Conservation (phyloP, 2,113 vertebrate species). For the Noctilio leporinus region DNA sequence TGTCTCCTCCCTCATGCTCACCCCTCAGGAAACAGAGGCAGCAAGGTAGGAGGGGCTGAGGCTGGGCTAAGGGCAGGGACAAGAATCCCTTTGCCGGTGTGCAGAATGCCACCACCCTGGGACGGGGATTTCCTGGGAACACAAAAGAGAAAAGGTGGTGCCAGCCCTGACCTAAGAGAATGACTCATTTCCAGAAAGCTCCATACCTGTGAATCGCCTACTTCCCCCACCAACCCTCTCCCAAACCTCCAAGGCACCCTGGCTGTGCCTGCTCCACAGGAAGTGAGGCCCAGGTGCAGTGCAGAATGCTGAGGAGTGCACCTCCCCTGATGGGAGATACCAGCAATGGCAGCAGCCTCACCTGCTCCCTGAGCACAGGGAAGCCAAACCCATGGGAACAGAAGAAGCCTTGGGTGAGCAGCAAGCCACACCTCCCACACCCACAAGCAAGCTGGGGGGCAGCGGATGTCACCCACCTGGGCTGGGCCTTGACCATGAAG, state of each 20-base stretch:
- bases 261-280: neutral
- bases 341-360: neutral
- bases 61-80: neutral
- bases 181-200: neutral
- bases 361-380: neutral
- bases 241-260: neutral
- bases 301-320: accelerated
- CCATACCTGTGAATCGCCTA: neutral
- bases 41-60: neutral
- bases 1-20: accelerated
- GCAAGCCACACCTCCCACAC: accelerated
- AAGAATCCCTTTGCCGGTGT: too few species aligned
- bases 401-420: neutral
- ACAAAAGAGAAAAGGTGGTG: neutral
- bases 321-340: neutral
- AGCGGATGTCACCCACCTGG: constrained; percentile 77
- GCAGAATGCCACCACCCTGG: too few species aligned
- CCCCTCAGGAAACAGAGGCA: neutral
- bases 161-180: neutral
- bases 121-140: neutral
- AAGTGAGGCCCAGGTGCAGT: neutral
- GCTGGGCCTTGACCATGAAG: constrained; percentile 82
- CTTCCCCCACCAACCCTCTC: neutral
- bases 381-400: neutral
- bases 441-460: neutral